Evolutionary conservation across 2,888 invertebrate species (phyloP).

Genomic region (Synergus umbraculus): DNA sequence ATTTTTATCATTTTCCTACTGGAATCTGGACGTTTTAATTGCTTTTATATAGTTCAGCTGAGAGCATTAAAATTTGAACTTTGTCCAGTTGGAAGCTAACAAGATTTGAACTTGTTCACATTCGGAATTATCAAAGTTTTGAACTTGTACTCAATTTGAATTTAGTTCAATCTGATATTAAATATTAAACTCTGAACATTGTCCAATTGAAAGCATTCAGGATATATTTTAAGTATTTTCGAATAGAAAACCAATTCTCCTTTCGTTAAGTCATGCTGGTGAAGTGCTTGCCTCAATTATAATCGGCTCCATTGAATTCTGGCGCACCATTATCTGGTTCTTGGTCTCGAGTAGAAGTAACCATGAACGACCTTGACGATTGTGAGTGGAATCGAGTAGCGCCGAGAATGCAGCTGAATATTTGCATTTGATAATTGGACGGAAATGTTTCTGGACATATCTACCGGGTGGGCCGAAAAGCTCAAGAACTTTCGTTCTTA

Average conservation of each 20-base stretch:
- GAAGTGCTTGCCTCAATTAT: not conserved
- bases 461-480: not conserved
- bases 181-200: too few relatives aligned
- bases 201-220: not conserved
- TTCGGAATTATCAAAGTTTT: too few relatives aligned
- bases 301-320: not conserved
- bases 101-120: too few relatives aligned
- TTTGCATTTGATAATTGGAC: conserved; percentile 22
- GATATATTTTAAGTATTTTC: not conserved
- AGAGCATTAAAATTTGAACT: too few relatives aligned
- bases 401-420: conserved; percentile 6
- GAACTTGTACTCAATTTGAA: not conserved
- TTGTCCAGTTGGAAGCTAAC: too few relatives aligned
- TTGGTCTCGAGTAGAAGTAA: not conserved
- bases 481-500: conserved; percentile 1
- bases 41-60: not conserved
- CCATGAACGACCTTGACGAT: conserved; percentile 20
- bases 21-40: not conserved
- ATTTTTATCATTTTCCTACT: not conserved
- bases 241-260: too few relatives aligned
- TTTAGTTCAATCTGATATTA: too few relatives aligned
- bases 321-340: not conserved
- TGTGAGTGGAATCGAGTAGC: not conserved
- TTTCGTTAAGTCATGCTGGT: not conserved
- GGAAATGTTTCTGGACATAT: not conserved